A percentile compares a stretch with the other conserved stretches of the same genome.
Evolutionary conservation across 2,113 vertebrate genomes (phyloP).

Genomic region (Coturnix japonica): DNA sequence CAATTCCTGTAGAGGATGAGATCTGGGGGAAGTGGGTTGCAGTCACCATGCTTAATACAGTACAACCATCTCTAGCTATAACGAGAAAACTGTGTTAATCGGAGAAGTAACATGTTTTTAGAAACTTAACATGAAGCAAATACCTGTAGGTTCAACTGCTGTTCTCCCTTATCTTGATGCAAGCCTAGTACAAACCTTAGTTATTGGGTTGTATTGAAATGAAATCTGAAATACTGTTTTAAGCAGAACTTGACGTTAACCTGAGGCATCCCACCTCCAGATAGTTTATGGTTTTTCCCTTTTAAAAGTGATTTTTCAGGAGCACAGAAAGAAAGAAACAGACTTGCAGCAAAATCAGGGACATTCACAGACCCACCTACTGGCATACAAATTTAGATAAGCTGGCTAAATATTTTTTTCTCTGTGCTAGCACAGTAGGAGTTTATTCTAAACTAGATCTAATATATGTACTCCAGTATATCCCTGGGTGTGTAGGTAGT

Average conservation of each 20-base stretch:
- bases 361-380: conserved; percentile 28
- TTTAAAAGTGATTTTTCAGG: conserved; percentile 11
- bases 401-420: conserved; percentile 50
- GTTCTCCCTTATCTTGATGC: background rate
- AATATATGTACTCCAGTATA: background rate
- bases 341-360: conserved; percentile 24
- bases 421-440: background rate
- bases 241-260: background rate
- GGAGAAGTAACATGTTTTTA: background rate
- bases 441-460: conserved; percentile 30
- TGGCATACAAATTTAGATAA: conserved; percentile 21
- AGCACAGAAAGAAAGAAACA: background rate
- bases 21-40: conserved; percentile 37
- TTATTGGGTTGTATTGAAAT: background rate
- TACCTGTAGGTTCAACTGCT: background rate
- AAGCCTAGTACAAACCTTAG: background rate
- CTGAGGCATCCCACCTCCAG: background rate
- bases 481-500: conserved; percentile 58
- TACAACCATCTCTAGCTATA: background rate
- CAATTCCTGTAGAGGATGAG: conserved; percentile 20
- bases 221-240: background rate
- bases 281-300: background rate
- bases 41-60: background rate
- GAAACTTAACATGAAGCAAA: background rate
- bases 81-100: background rate